These are phyloP conservation scores for Phylloscopus trochilus DNA, from an alignment of 2,113 vertebrate species.

Conservation along the genomic window DNA sequence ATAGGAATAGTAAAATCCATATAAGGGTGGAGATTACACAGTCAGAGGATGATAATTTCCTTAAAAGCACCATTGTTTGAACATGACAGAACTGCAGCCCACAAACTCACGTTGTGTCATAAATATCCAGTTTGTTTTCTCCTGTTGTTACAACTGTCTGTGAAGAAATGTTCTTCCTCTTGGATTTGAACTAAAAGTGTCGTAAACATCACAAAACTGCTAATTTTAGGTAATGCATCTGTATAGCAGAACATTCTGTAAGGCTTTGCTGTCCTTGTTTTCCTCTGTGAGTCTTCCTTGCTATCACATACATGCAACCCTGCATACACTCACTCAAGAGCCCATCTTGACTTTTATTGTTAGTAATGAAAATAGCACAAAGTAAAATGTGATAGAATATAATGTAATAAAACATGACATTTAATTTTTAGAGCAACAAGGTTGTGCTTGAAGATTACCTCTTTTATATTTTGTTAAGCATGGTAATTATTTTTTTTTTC, in stretches of 20 bases:
- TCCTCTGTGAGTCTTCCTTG: background rate
- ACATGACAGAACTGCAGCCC: background rate
- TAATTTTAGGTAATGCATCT: conserved; percentile 16
- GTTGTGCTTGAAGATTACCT: background rate
- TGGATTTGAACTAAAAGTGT: background rate
- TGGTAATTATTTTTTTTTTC: background rate
- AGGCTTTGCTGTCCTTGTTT: background rate
- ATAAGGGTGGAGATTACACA: background rate
- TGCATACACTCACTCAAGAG: background rate
- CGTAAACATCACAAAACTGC: background rate
- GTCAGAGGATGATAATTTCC: background rate
- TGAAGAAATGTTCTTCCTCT: background rate
- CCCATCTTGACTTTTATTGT: background rate
- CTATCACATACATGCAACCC: background rate
- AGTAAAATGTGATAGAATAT: background rate
- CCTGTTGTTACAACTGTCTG: background rate
- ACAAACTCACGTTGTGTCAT: background rate
- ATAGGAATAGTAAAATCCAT: background rate
- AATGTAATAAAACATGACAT: background rate
- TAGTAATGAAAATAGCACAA: background rate
- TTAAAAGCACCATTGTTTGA: background rate
- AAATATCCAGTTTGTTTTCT: conserved; percentile 1
- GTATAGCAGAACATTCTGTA: conserved; percentile 10
- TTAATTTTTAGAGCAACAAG: background rate
- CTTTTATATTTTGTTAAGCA: background rate